Evolutionary conservation across 2,888 invertebrate species (phyloP).

Genomic region (Sepioteuthis lessoniana): DNA sequence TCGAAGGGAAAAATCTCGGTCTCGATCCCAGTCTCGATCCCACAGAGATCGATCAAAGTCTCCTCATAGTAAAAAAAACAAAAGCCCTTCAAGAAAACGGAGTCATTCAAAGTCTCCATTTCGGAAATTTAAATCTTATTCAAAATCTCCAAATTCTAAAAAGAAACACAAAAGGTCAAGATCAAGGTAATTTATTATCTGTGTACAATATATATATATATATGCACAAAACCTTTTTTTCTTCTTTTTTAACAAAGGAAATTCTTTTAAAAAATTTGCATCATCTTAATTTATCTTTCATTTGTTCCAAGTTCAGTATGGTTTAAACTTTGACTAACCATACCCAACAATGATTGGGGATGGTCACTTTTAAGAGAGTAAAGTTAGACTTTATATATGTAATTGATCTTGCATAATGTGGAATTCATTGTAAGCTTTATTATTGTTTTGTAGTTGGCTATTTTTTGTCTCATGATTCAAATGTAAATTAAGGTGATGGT

Average conservation of each 20-base stretch:
- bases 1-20: background rate
- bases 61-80: background rate
- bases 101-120: conserved; percentile 39
- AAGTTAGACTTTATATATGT: too few relatives aligned
- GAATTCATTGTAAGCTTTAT: too few relatives aligned
- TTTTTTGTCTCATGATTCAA: background rate
- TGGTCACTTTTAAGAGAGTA: too few relatives aligned
- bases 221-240: too few relatives aligned
- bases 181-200: background rate
- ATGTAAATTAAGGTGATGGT: background rate
- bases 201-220: background rate
- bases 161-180: conserved; percentile 36
- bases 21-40: conserved; percentile 34
- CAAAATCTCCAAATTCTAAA: conserved; percentile 41
- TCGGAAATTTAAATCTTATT: conserved; percentile 25
- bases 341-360: too few relatives aligned
- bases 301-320: too few relatives aligned
- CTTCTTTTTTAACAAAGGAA: too few relatives aligned
- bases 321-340: too few relatives aligned
- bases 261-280: too few relatives aligned
- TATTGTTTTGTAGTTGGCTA: too few relatives aligned
- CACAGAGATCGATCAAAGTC: conserved; percentile 38
- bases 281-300: background rate
- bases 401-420: too few relatives aligned
- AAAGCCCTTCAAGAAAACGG: conserved; percentile 38